Evolutionary conservation across 2,888 invertebrate genomes (phyloP), one percentile per base, ranked within the genome.

Genomic region (Polia nebulosa): DNA sequence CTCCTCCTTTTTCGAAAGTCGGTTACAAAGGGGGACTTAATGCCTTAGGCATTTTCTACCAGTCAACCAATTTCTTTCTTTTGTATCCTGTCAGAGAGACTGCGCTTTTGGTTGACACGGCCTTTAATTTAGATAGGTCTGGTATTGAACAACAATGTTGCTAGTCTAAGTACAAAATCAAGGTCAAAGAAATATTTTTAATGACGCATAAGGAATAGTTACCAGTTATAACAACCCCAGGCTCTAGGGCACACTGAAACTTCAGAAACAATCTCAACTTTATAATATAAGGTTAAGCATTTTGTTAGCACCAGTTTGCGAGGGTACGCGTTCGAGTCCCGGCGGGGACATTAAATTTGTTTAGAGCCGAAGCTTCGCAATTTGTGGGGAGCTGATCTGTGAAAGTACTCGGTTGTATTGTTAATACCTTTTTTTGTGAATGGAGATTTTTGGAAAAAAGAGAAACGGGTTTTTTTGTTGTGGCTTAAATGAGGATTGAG

Each of bases 341-440:
- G 47, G 32, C 17, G 80, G 82, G 49, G 49, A 51, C 73, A 75
- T 82, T 64, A 77, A 73, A 82, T 82, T 76, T 78, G 75, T 82
- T 82, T 80, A 67, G 64, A 47, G 55, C 65, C 45, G 58, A 64
- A 53, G 49, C 68, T 49, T 22, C 39, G 72, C 66, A 73, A 75
- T 82, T 80, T 72, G 74, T 39, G 77, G 82, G n/a, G 8, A 49
- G 25, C 3, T 73, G 67, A 78, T 82, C 56, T 72, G 71, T 66
- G 58, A 58, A 25, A 29, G 25, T 47, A 44, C 20, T 63, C 27
- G 22, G 51, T 32, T 64, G 39, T 45, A 45, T 68, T 53, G 51
- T 59, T 39, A 63, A 45, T 49, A 15, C 25, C 32, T 72, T 75
- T 69, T 52, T 55, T 36, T 39, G 29, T 3, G 17, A 57, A 63